Conservation (phyloP, 2,113 vertebrate genomes). For the Poicephalus gulielmi region DNA sequence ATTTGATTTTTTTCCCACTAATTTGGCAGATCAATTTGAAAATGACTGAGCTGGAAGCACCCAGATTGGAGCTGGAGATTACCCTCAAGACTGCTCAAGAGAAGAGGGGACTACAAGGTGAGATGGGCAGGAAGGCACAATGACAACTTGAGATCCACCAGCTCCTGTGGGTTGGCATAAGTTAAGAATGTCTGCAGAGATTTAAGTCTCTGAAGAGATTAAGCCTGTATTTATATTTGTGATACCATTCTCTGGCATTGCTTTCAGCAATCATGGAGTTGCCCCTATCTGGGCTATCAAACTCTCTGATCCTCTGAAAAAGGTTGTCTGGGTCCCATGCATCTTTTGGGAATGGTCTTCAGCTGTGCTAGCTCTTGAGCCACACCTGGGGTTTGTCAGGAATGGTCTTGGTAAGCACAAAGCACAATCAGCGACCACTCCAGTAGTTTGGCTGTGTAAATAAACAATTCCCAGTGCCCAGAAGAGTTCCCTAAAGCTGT, state of each 20-base stretch:
- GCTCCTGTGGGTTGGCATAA: background rate
- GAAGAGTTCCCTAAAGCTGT: background rate
- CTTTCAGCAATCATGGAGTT: background rate
- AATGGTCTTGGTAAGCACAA: rapidly evolving
- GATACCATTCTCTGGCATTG: background rate
- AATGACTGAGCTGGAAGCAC: background rate
- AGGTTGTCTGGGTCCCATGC: background rate
- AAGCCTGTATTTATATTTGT: background rate
- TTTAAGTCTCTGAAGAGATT: background rate
- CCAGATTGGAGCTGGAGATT: background rate
- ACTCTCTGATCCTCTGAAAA: background rate
- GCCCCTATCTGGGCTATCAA: background rate
- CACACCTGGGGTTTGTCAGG: background rate
- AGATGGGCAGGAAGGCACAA: background rate
- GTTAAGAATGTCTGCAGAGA: background rate
- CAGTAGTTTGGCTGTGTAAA: background rate
- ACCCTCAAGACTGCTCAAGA: background rate
- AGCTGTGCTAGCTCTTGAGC: background rate
- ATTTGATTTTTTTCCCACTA: background rate
- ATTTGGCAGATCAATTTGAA: background rate
- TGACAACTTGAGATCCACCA: background rate
- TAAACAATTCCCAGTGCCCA: background rate
- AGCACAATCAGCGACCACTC: background rate
- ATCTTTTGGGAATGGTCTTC: background rate
- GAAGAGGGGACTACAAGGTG: too few relatives aligned